Evolutionary conservation across 2,113 vertebrate species (phyloP), one percentile per base, ranked within the genome.

Genomic region (Nettapus auritus): DNA sequence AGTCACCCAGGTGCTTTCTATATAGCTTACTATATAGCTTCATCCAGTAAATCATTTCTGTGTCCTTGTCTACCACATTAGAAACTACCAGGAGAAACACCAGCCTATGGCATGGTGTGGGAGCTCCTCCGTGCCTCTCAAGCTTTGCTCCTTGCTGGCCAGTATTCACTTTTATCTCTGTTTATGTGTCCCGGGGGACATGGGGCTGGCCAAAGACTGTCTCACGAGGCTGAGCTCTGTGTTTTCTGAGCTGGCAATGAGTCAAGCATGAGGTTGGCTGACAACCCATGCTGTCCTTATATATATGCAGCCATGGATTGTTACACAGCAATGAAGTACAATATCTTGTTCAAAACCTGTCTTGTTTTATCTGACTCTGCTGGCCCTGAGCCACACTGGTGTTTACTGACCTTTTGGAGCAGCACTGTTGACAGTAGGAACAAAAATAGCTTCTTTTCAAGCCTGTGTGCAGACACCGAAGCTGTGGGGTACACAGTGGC

Each of bases 321-420:
- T 88, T 79, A 88, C 71, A 46, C 66, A 68, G 76, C 71, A 74
- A 76, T 67, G 38, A 93, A 66, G 34, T 25, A 46, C 59, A 53
- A 60, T 70, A 46, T 82, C 75, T 84, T 82, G 28, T 67, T 92
- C 57, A 48, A 71, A 91, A 87, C 13, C n/a, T 62, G 63, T 44
- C 76, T 66, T 25, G 2, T 94, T 94, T 85, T 56, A 44, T 91
- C 89, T 77, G 55, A 50, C 18, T 90, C 59, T n/a, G 14, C 59
- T 88, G 88, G 75, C 82, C 63, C 52, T 89, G 71, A 71, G 60
- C 82, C 89, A 87, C 1, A 0, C 44, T 76, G 74, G 34, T 92
- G 75, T 86, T 94, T 80, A 87, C 63, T 94, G 74, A 84, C 59
- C 83, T 95, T 86, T 94, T 42, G 70, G 40, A 89, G 83, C 25